Percentiles rank a stretch among this genome's conserved stretches.
These are phyloP conservation scores for Thymelicus sylvestris DNA, from an alignment of 2,888 invertebrate genomes.

Conservation along the genomic window DNA sequence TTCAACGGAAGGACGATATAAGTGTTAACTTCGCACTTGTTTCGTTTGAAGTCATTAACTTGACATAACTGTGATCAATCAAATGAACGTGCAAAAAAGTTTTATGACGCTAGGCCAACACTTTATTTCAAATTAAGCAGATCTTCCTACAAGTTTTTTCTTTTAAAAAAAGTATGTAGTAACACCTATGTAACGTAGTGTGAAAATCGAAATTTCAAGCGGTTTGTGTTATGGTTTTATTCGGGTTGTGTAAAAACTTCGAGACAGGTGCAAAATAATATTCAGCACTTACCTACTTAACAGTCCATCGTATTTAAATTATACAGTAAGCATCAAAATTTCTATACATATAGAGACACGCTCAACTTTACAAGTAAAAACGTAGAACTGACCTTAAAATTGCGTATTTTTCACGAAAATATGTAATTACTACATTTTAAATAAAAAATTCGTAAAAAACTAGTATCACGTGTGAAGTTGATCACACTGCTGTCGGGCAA, in stretches of 20 bases:
- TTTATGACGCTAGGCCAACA: slow-evolving; percentile 48
- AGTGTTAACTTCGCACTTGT: slow-evolving; percentile 46
- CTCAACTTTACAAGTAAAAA: too few species aligned
- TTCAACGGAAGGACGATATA: slow-evolving; percentile 52
- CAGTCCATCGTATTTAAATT: background rate
- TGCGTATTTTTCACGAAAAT: too few species aligned
- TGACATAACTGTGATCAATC: slow-evolving; percentile 44
- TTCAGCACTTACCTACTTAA: background rate
- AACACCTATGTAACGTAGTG: background rate
- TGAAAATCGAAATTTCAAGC: background rate
- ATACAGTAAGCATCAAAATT: background rate
- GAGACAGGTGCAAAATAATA: slow-evolving; percentile 1
- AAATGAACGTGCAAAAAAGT: slow-evolving; percentile 55
- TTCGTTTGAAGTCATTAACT: slow-evolving; percentile 52
- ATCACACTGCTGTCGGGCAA: slow-evolving; percentile 71
- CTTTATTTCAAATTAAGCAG: slow-evolving; percentile 52
- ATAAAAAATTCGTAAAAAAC: background rate
- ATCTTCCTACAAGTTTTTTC: background rate
- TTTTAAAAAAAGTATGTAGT: background rate
- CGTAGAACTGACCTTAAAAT: too few species aligned
- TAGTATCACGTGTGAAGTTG: slow-evolving; percentile 55
- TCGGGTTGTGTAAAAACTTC: background rate
- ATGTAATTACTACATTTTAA: background rate
- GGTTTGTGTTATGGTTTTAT: background rate
- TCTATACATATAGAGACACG: background rate